These are phyloP conservation scores for Sesia apiformis DNA, from an alignment of 2,888 invertebrate species.

Conservation along the genomic window DNA sequence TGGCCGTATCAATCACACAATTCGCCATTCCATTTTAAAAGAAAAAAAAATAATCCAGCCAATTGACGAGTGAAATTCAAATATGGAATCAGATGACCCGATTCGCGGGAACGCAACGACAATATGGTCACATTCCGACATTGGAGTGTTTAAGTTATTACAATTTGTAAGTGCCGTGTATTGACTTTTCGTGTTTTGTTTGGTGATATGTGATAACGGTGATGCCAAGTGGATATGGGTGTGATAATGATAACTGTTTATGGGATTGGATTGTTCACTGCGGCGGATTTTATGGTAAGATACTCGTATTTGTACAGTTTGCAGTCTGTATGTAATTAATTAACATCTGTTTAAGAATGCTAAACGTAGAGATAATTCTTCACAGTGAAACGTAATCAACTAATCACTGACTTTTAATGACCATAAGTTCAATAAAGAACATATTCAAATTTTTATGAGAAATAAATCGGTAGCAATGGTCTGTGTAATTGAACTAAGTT, in stretches of 20 bases:
- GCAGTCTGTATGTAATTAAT: no score
- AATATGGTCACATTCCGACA: not conserved
- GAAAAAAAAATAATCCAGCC: not conserved
- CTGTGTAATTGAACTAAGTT: no score
- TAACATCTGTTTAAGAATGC: no score
- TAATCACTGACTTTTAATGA: no score
- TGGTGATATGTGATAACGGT: slow-evolving; percentile 55
- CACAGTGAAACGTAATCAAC: no score
- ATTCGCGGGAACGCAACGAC: not conserved
- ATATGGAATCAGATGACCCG: not conserved
- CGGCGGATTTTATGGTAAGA: slow-evolving; percentile 50
- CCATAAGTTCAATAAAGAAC: no score
- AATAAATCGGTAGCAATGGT: no score
- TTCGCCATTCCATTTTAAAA: not conserved
- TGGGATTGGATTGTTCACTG: slow-evolving; percentile 63
- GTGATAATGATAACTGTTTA: slow-evolving; percentile 59
- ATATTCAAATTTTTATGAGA: no score
- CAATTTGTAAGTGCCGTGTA: slow-evolving; percentile 35
- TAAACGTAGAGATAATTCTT: no score
- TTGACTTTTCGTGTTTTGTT: slow-evolving; percentile 60
- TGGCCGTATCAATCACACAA: slow-evolving; percentile 4
- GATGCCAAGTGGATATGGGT: slow-evolving; percentile 60
- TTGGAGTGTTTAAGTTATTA: slow-evolving; percentile 13
- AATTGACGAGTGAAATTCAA: not conserved
- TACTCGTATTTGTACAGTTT: not conserved